A percentile compares a stretch with the other conserved stretches of the same genome.
phyloP scores from a whole-genome alignment of 2,888 invertebrate genomes.

The Plutella xylostella region DNA sequence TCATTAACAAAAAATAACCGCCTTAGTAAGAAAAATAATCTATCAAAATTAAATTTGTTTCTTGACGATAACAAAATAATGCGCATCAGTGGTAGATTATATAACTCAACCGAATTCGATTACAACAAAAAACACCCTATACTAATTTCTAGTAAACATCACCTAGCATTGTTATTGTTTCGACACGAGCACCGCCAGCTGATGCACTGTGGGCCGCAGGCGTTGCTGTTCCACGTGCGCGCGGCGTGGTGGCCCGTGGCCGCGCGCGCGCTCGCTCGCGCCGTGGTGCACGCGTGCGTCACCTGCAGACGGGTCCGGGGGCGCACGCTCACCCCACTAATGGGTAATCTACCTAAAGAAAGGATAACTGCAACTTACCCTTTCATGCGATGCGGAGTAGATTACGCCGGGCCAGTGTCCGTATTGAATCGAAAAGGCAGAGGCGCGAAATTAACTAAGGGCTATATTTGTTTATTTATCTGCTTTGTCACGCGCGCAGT shows the following conservation, averaged over 20 bases:
- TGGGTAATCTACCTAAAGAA: constrained; percentile 16
- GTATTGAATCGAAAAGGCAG: constrained; percentile 13
- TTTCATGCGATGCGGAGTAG: constrained; percentile 15
- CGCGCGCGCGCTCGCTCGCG: not conserved
- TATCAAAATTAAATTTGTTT: not conserved
- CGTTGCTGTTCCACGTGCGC: not conserved
- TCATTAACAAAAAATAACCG: not conserved
- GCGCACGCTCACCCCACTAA: constrained; percentile 5
- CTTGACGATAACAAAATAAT: not conserved
- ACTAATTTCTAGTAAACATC: not conserved
- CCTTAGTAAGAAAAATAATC: not conserved
- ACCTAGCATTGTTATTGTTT: not conserved
- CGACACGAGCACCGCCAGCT: not conserved
- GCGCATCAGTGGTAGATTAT: not conserved
- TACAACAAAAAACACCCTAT: not conserved
- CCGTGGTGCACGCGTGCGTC: not conserved
- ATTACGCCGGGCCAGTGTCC: constrained; percentile 16
- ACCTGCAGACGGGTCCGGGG: not conserved
- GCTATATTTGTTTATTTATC: constrained; percentile 15
- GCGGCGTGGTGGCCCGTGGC: not conserved
- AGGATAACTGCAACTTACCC: constrained; percentile 10
- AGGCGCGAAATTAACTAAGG: constrained; percentile 11
- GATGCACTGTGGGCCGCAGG: not conserved
- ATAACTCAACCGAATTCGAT: not conserved
- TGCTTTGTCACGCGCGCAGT: constrained; percentile 15